phyloP scores from a whole-genome alignment of 2,113 vertebrate species.

The Neoarius graeffei region DNA sequence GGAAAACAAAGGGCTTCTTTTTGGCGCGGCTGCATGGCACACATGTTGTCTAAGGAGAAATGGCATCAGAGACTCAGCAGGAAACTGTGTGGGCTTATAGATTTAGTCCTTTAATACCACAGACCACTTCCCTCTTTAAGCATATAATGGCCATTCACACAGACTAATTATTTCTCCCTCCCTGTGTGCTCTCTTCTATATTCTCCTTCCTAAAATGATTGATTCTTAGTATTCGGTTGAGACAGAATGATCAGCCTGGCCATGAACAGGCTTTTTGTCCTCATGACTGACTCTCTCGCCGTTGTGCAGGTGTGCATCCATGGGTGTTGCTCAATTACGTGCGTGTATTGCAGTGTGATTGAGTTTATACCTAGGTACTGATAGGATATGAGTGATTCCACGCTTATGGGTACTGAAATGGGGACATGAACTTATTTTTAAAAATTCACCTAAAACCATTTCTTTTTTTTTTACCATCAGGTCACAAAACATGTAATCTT shows the following conservation, averaged over 20 bases:
- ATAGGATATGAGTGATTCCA: too few relatives aligned
- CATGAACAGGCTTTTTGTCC: not conserved
- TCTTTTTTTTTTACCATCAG: too few relatives aligned
- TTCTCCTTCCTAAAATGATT: constrained; percentile 53
- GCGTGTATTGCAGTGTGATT: not conserved
- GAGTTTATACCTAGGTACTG: not conserved
- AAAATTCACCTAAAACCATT: too few relatives aligned
- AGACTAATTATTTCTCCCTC: constrained; percentile 88
- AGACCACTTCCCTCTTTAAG: constrained; percentile 87
- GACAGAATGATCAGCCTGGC: constrained; percentile 58
- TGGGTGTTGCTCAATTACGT: not conserved
- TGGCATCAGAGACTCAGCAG: constrained; percentile 99
- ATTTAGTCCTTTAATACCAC: constrained; percentile 92
- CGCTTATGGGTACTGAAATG: too few relatives aligned
- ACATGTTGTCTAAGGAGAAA: constrained; percentile 99
- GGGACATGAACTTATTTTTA: too few relatives aligned
- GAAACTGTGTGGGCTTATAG: constrained; percentile 90
- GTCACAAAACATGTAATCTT: too few relatives aligned
- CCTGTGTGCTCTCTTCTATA: constrained; percentile 53
- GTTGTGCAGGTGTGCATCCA: not conserved
- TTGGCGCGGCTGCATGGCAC: constrained; percentile 93
- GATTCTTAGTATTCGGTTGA: constrained; percentile 67
- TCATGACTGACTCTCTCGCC: not conserved
- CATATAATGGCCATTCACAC: constrained; percentile 89
- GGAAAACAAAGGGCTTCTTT: constrained; percentile 87